Percentiles rank a stretch among this genome's conserved stretches.
phyloP scores from a whole-genome alignment of 2,113 vertebrate genomes.

The Pelmatolapia mariae region DNA sequence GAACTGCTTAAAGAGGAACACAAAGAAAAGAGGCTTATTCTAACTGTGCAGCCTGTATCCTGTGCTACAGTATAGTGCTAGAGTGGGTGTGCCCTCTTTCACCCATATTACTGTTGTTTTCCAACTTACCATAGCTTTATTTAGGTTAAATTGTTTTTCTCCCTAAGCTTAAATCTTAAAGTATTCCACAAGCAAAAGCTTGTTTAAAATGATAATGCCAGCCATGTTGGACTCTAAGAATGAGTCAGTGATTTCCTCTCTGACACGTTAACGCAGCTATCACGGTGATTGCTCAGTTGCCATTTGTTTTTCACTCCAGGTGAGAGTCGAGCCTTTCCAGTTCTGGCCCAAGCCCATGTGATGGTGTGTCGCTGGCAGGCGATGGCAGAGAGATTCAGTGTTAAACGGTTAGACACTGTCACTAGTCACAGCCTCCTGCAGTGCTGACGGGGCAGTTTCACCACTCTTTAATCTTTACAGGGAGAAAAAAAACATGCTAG shows the following conservation, averaged over 20 bases:
- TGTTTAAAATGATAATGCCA: background rate
- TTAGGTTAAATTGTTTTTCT: background rate
- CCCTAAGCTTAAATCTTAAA: background rate
- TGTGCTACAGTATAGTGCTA: background rate
- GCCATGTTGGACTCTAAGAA: background rate
- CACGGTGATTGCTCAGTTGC: conserved; percentile 15
- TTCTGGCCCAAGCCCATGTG: conserved; percentile 13
- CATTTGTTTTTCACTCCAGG: conserved; percentile 36
- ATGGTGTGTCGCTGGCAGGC: conserved; percentile 27
- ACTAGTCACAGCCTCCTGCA: background rate
- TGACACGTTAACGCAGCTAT: conserved; percentile 10
- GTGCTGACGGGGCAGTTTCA: conserved; percentile 36
- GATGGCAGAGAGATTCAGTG: conserved; percentile 1
- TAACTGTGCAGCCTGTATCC: background rate
- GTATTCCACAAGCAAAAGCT: background rate
- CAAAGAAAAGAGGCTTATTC: conserved; percentile 20
- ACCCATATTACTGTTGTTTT: background rate
- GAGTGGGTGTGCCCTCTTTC: conserved; percentile 7
- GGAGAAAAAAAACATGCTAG: background rate
- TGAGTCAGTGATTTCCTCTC: conserved; percentile 13
- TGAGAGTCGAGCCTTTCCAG: conserved; percentile 6
- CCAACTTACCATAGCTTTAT: background rate
- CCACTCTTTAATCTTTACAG: conserved; percentile 18
- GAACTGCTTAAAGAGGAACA: conserved; percentile 12
- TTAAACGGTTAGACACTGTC: conserved; percentile 34